A percentile compares a stretch with the other conserved stretches of the same genome.
Conservation (phyloP, 2,888 invertebrate species). For the Helicoverpa assulta region DNA sequence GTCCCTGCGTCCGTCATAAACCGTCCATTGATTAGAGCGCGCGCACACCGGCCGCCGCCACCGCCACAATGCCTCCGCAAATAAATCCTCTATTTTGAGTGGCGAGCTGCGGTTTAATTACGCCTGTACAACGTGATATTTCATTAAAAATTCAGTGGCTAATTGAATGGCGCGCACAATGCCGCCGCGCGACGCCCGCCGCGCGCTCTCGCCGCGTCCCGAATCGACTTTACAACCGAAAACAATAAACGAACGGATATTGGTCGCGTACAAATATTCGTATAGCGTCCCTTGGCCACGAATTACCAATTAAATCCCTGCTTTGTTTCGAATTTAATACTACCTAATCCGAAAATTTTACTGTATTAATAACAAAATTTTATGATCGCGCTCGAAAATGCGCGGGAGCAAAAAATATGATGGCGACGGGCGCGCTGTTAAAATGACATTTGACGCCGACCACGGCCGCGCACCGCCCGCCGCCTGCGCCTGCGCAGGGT, state of each 20-base stretch:
- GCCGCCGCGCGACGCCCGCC: constrained; percentile 37
- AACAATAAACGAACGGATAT: constrained; percentile 74
- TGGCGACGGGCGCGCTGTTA: constrained; percentile 76
- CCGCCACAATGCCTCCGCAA: constrained; percentile 53
- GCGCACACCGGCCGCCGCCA: constrained; percentile 13
- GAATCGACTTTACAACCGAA: constrained; percentile 69
- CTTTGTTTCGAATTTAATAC: constrained; percentile 89
- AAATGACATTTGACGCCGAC: constrained; percentile 80
- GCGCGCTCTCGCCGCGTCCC: constrained; percentile 57
- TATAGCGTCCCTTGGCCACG: constrained; percentile 65
- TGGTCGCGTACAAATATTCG: constrained; percentile 62
- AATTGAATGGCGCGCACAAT: constrained; percentile 60
- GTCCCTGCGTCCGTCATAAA: constrained; percentile 29
- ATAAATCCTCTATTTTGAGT: constrained; percentile 61
- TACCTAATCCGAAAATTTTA: constrained; percentile 88
- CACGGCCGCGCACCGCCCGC: constrained; percentile 49
- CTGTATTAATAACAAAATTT: constrained; percentile 88
- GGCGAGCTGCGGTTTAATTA: constrained; percentile 59
- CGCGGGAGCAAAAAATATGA: constrained; percentile 82
- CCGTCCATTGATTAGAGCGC: constrained; percentile 53
- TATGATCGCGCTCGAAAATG: constrained; percentile 80
- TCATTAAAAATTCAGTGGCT: constrained; percentile 66
- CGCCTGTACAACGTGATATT: constrained; percentile 59
- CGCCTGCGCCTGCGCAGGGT: constrained; percentile 30
- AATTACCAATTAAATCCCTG: constrained; percentile 87